Conservation (phyloP, 23 tunicate species). For the Corella eumyota region DNA sequence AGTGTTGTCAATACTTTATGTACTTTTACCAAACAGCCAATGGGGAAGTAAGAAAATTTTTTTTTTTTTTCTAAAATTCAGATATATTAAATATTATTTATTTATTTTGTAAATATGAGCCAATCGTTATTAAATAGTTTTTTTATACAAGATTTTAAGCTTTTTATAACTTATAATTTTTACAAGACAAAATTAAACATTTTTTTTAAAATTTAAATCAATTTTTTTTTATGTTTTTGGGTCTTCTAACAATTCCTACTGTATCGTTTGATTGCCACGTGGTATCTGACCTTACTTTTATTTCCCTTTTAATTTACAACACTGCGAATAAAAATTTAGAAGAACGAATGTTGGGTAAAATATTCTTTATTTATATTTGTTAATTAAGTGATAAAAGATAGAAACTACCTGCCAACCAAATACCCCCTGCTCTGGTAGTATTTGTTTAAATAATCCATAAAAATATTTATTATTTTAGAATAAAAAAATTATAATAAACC, state of each 20-base stretch:
- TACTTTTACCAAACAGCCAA: conserved; percentile 17
- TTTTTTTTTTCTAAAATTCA: neutral
- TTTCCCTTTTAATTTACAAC: neutral
- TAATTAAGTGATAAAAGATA: neutral
- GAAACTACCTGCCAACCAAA: neutral
- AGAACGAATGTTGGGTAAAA: neutral
- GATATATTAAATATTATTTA: neutral
- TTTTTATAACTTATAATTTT: too few relatives aligned
- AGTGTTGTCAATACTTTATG: conserved; percentile 12
- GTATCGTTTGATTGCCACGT: conserved; percentile 2
- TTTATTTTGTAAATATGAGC: neutral
- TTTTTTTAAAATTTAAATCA: too few relatives aligned
- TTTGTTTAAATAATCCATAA: neutral
- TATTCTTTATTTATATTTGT: neutral
- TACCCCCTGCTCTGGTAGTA: neutral
- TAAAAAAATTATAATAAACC: too few relatives aligned
- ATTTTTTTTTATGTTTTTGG: neutral
- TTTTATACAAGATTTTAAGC: too few relatives aligned
- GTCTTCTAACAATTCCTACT: neutral
- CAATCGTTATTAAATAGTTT: too few relatives aligned
- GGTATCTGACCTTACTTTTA: conserved; percentile 3
- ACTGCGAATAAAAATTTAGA: too few relatives aligned
- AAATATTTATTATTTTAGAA: neutral
- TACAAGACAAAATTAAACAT: too few relatives aligned
- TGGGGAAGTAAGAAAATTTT: conserved; percentile 23